phyloP scores from a whole-genome alignment of 2,797 vertebrate species.

The Taenioides sp. region DNA sequence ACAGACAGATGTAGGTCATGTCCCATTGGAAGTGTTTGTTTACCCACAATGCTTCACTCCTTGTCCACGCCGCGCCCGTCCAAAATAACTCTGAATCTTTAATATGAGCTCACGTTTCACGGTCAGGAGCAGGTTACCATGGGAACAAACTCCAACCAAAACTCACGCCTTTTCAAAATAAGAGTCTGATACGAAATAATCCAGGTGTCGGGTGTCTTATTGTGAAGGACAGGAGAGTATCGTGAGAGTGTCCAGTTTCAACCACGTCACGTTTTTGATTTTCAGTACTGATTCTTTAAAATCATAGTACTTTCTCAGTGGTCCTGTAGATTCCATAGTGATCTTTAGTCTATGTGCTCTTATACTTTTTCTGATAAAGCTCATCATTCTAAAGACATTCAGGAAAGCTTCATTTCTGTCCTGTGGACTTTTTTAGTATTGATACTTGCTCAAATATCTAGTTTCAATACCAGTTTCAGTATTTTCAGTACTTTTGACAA shows the following conservation, averaged over 20 bases:
- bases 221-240: neutral
- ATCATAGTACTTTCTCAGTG: no score
- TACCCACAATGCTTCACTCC: conserved; percentile 27
- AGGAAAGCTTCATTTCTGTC: no score
- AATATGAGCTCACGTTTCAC: conserved; percentile 42
- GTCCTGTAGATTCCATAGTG: no score
- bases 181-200: neutral
- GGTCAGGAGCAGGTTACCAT: conserved; percentile 16
- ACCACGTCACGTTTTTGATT: neutral
- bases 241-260: neutral
- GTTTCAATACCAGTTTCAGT: no score
- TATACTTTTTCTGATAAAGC: no score
- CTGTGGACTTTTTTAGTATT: no score
- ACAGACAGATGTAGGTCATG: neutral
- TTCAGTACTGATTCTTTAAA: no score
- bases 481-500: no score
- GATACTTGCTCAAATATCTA: no score
- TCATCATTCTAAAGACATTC: no score
- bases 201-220: neutral
- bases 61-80: conserved; percentile 20
- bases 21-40: conserved; percentile 23
- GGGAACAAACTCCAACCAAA: neutral
- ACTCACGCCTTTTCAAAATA: neutral
- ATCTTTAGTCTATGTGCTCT: no score
- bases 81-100: conserved; percentile 47